These are phyloP conservation scores for Macrotis lagotis DNA, from an alignment of 2,113 vertebrate genomes.

Conservation along the genomic window DNA sequence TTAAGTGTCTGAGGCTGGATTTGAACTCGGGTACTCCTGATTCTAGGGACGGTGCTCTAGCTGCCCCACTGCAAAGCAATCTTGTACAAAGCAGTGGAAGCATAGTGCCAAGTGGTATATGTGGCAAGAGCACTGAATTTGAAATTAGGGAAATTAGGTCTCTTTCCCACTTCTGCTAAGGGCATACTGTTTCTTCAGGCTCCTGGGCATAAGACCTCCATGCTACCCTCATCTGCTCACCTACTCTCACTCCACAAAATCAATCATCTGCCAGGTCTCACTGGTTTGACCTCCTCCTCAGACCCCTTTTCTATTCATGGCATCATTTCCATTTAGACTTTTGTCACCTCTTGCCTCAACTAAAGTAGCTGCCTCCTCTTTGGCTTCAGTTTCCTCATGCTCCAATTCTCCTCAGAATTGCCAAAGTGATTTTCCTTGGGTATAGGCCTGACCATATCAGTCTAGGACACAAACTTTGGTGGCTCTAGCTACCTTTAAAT, in stretches of 20 bases:
- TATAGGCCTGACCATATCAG: neutral
- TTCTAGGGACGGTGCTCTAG: too few relatives aligned
- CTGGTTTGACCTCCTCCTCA: too few relatives aligned
- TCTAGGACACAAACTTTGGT: neutral
- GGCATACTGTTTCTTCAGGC: too few relatives aligned
- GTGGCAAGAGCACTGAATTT: neutral
- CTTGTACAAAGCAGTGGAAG: neutral
- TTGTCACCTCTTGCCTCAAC: neutral
- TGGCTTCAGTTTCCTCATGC: neutral
- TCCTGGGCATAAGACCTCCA: too few relatives aligned
- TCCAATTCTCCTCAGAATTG: neutral
- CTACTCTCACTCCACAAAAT: too few relatives aligned
- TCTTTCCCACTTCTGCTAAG: neutral
- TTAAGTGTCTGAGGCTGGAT: too few relatives aligned
- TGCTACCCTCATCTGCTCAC: too few relatives aligned
- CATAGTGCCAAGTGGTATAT: neutral
- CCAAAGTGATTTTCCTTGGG: neutral
- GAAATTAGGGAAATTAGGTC: neutral
- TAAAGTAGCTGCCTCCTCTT: neutral
- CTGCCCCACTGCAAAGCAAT: neutral
- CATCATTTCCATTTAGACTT: neutral
- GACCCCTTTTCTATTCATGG: too few relatives aligned
- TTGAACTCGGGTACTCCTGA: too few relatives aligned
- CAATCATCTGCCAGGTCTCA: too few relatives aligned
- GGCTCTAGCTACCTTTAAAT: neutral